Evolutionary conservation across 2,113 vertebrate species (phyloP), one percentile per base, ranked within the genome.

Genomic region (Thamnophis sirtalis): DNA sequence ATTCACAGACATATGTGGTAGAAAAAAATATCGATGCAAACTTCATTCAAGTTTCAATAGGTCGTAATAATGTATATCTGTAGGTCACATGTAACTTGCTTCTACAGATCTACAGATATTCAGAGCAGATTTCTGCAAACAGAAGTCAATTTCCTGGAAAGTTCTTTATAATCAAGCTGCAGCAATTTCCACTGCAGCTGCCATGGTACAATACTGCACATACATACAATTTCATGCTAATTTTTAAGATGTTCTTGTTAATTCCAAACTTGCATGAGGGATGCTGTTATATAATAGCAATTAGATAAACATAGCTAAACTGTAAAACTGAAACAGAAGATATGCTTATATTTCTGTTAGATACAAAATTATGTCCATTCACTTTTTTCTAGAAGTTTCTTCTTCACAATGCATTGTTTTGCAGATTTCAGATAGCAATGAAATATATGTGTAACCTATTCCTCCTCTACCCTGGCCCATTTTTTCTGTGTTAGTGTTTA

Each of bases 91-190:
- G 60, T 63, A 63, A 63, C 60, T 63, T 63, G 60, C 26, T 11
- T 63, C 26, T 28, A 55, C 17, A 55, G 63, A 86, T 54, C n/a
- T 91, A 24, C 22, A 88, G 63, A 88, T 91, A 91, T 43, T n/a
- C 86, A 91, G 86, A 87, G 43, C 28, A 88, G 89, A 91, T 85
- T 91, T 91, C 68, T 88, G 54, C 21, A 51, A 91, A 49, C 43
- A 91, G 43, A 55, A 93, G 48, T 33, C 73, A 48, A 58, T 63
- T 93, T 87, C 68, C n/a, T 93, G 54, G 89, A 93, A 80, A 84
- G 89, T 56, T 88, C 89, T 90, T 87, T 87, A 48, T 90, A 90
- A 86, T 90, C 19, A 90, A 80, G 9, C n/a, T 84, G 53, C 43
- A 93, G 86, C 19, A 88, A 86, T 90, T 90, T 93, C 86, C n/a